Base-by-base conservation (phyloP, 2,888 invertebrate genomes). In the Blastobasis lacticolella region DNA sequence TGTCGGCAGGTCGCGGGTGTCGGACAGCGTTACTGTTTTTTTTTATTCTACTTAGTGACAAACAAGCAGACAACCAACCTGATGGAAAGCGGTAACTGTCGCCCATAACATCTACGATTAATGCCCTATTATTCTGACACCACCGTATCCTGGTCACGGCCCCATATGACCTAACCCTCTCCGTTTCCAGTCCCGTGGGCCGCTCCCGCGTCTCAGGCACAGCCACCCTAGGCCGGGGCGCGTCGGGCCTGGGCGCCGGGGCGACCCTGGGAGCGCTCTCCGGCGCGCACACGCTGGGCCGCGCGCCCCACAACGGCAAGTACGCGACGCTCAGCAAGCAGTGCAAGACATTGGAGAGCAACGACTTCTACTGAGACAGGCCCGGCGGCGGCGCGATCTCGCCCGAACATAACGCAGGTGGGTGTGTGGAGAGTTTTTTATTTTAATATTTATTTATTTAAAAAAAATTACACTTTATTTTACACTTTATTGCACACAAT, bases 251-350 rank as follows among this genome's bases (percentile, higher is more conserved):
- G 79, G 90, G 74, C 74, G 81, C 53, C 49, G 53, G 61, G 52
- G 62, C 59, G 51, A 64, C 60, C 51, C 59, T 75, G 87, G 76
- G 38, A 9, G 9, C 5, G 78, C 85, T 80, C 63, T 67, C 80
- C 58, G 82, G 83, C 67, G 79, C 83, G 62, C 93, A 92, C 89
- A 93, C 92, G 71, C 90, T 92, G 65, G 93, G 92, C 74, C 90
- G 93, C 73, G 91, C 90, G 81, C 90, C 92, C 67, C 90, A 94
- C 90, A 93, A 93, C 89, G 93, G 93, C 86, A 96, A 96, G 93
- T 96, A 96, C 93, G 95, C 96, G 88, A 96, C 96, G 89, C 91
- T 96, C 90, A 96, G 95, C 93, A 96, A 96, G 90, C 95, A 96
- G 91, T 97, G 96, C 93, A 96, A 96, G 91, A 96, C 96, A 73